These are phyloP conservation scores for Phortica magna DNA, from an alignment of 2,888 invertebrate species.

Conservation along the genomic window DNA sequence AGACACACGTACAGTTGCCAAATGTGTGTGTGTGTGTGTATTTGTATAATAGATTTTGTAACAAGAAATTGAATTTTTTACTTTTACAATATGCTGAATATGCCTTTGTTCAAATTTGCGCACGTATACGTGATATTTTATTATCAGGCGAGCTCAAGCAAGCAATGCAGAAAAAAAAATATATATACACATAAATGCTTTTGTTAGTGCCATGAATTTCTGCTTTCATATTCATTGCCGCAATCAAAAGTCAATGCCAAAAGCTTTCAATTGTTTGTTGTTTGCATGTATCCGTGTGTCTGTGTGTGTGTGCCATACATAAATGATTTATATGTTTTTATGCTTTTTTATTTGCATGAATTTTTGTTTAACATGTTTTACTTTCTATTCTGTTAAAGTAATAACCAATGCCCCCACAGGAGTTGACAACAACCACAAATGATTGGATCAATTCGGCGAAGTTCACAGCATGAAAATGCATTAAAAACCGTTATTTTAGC, in stretches of 20 bases:
- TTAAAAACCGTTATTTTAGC: conserved; percentile 64
- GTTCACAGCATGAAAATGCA: conserved; percentile 50
- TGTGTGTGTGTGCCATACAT: conserved; percentile 31
- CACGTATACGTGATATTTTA: conserved; percentile 12
- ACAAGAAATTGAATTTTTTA: not conserved
- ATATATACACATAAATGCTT: not conserved
- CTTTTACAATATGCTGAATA: not conserved
- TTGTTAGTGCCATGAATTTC: conserved; percentile 9
- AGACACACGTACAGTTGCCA: not conserved
- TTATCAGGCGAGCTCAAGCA: not conserved
- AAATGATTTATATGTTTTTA: conserved; percentile 48
- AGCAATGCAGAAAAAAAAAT: not conserved
- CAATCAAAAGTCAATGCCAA: conserved; percentile 56
- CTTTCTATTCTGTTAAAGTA: not conserved
- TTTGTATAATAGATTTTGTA: not conserved
- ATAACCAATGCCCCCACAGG: too few relatives aligned
- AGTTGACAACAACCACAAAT: conserved; percentile 30
- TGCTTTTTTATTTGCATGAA: conserved; percentile 46
- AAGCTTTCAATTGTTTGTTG: conserved; percentile 55
- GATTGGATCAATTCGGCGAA: conserved; percentile 48
- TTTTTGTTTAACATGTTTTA: not conserved
- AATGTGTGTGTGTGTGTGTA: not conserved
- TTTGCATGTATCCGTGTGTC: not conserved
- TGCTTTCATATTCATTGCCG: conserved; percentile 35
- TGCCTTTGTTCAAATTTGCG: too few relatives aligned